Evolutionary conservation across 2,888 invertebrate genomes (phyloP), one percentile per base, ranked within the genome.

Genomic region (Pandemis corylana): DNA sequence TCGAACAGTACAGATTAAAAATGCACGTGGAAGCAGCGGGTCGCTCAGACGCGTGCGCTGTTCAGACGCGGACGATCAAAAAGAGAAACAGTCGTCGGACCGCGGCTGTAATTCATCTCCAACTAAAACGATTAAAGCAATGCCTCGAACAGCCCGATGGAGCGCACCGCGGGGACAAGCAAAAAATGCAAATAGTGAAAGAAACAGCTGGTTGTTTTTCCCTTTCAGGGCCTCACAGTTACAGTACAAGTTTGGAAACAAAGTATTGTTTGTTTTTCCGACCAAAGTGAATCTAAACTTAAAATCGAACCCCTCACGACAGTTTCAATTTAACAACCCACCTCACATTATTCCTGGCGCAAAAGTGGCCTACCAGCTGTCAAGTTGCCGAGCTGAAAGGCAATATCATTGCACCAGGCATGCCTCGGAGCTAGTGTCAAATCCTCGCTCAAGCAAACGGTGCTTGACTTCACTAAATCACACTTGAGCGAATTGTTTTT

Each of bases 11-110:
- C 15, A 36, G 56, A 65, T 65, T 56, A 46, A 65, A 65, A 71
- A 65, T 71, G 71, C 56, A 71, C 9, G 65, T 15, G 53, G 64
- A 63, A 41, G 53, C 65, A 65, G 46, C 56, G 44, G n/a, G 36
- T n/a, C 44, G 64, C 71, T 20, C 68, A 46, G 56, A n/a, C 67
- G 44, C 36, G 10, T n/a, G n/a, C n/a, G n/a, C n/a, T n/a, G n/a
- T n/a, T 20, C 68, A 46, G 56, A n/a, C 67, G 44, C 36, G 10
- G 59, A 5, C 65, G 46, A 71, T 65, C 65, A 59, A 71, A 71
- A 71, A 56, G n/a, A 53, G 56, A 71, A 71, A 71, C 71, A 56
- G 71, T 36, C 71, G 56, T 65, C 56, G 15, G 56, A 20, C 56
- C 56, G 56, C n/a, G 49, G 51, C 46, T 71, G 64, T 71, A 63